Base-by-base conservation (phyloP, 2,888 invertebrate species). In the Noctua fimbriata region DNA sequence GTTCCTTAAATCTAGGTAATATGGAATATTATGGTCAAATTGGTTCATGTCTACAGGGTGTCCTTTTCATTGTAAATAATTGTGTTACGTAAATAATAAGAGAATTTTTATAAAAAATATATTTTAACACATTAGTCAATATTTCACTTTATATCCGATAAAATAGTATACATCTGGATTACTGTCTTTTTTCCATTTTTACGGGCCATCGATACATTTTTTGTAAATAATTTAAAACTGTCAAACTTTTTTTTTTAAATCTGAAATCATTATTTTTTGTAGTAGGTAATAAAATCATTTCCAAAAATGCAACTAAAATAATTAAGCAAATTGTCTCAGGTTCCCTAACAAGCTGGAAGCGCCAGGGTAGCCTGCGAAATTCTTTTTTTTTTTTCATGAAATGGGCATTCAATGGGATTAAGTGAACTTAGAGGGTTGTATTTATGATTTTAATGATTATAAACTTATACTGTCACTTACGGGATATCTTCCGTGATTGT, bases 201-300 rank as follows among this genome's bases (percentile, higher is more conserved):
- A 80, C 65, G 24, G 85, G 87, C 84, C 85, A 85, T 85, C 85
- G 87, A 80, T 85, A 85, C 84, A 49, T 2, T n/a, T 63, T 44
- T 76, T 85, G 86, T 86, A 84, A 78, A 86, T 86, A 77, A n/a
- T 52, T 60, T 60, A 28, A 55, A 70, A 52, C 49, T 76, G 12
- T 63, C 16, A 28, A 36, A 66, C 24, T 44, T 49, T 71, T 36
- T 49, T 0, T 32, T 55, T 32, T 12, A 7, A 72, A 63, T 18
- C 24, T 47, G 24, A 67, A 58, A 55, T 66, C 24, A 21, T n/a
- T 28, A 6, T n/a, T 58, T 60, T 28, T 60, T 16, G 60, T 16
- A 28, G 2, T 28, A 16, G 1, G 7, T 32, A 18, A 18, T 32
- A 18, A 60, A 28, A 28, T 28, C 18, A 63, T 32, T 63, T 63